Evolutionary conservation across 2,888 invertebrate genomes (phyloP).

Genomic region (Prosapia bicincta): DNA sequence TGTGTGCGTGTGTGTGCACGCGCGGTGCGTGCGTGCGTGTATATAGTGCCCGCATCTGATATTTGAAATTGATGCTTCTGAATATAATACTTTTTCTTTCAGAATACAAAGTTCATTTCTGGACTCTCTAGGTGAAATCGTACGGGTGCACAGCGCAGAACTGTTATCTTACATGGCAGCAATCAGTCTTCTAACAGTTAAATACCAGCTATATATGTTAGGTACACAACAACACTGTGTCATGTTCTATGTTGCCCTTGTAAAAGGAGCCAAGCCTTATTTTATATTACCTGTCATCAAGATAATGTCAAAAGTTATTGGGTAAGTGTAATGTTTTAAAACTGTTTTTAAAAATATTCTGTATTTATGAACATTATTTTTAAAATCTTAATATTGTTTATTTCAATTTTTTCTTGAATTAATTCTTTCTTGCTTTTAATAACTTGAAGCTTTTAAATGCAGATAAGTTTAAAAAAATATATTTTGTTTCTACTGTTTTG

Average conservation of each 20-base stretch:
- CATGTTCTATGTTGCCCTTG: conserved; percentile 56
- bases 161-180: conserved; percentile 62
- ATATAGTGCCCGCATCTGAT: background rate
- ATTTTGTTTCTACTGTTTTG: too few species aligned
- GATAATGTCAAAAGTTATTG: conserved; percentile 47
- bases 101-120: conserved; percentile 58
- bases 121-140: conserved; percentile 59
- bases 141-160: conserved; percentile 64
- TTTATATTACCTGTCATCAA: conserved; percentile 53
- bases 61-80: too few species aligned
- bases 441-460: too few species aligned
- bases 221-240: conserved; percentile 47
- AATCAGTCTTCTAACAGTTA: conserved; percentile 58
- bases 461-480: too few species aligned
- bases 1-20: conserved; percentile 12
- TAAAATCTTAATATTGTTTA: too few species aligned
- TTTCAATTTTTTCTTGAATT: too few species aligned
- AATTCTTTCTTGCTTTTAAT: too few species aligned
- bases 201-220: conserved; percentile 50
- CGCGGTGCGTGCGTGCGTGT: too few species aligned
- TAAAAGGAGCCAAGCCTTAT: conserved; percentile 57
- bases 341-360: too few species aligned
- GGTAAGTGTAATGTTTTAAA: conserved; percentile 52
- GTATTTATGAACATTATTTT: too few species aligned
- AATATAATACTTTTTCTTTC: conserved; percentile 42